These are phyloP conservation scores for Cirrhinus molitorella DNA, from an alignment of 2,797 vertebrate species.

Conservation along the genomic window DNA sequence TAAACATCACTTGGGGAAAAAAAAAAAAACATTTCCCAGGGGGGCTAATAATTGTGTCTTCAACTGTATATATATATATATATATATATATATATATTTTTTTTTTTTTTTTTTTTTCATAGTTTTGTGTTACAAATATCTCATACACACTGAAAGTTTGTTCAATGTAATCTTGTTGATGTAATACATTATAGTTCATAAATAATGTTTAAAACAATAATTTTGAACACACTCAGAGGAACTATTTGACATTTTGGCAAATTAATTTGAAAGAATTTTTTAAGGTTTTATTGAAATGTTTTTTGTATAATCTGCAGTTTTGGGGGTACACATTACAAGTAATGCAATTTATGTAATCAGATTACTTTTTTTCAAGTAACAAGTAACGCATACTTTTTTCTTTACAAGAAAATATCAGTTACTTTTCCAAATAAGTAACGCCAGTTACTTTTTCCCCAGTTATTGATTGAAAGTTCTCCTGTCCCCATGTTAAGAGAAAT, in stretches of 20 bases:
- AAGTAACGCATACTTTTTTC: background rate
- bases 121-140: background rate
- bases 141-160: background rate
- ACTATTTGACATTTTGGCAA: background rate
- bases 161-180: background rate
- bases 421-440: no score
- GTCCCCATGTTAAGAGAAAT: no score
- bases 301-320: background rate
- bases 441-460: background rate
- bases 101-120: no score
- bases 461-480: background rate
- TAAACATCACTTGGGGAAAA: no score
- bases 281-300: background rate
- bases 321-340: background rate
- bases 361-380: background rate
- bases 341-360: background rate
- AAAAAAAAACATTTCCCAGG: no score
- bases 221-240: background rate
- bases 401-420: no score
- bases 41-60: no score
- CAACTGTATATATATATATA: no score
- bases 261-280: background rate
- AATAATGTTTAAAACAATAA: background rate
- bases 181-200: background rate
- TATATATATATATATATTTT: no score